Evolutionary conservation across 2,797 vertebrate species (phyloP).

Genomic region (Craterocephalus amniculus): DNA sequence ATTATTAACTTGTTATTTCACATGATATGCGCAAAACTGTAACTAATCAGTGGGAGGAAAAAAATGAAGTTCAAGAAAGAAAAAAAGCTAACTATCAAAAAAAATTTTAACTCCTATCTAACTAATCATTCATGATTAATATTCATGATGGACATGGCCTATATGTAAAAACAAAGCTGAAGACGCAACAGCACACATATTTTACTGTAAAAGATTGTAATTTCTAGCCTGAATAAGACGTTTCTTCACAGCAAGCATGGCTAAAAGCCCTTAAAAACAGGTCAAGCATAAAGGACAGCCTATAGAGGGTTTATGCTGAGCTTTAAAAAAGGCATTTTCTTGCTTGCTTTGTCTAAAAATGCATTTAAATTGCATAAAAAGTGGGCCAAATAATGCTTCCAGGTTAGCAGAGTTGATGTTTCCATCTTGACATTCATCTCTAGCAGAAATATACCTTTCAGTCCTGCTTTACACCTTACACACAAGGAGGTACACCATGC

Average conservation of each 20-base stretch:
- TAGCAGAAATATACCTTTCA: conserved; percentile 20
- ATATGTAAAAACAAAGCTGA: neutral
- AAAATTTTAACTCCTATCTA: neutral
- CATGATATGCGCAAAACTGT: too few relatives aligned
- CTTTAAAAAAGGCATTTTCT: conserved; percentile 28
- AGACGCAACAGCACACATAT: neutral
- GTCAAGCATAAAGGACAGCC: conserved; percentile 19
- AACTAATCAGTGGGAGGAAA: too few relatives aligned
- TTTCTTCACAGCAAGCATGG: neutral
- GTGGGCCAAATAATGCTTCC: conserved; percentile 31
- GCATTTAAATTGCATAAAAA: conserved; percentile 53
- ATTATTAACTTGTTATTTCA: too few relatives aligned
- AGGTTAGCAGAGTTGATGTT: conserved; percentile 24
- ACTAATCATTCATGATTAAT: conserved; percentile 15
- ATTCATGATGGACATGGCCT: neutral
- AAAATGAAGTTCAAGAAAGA: too few relatives aligned
- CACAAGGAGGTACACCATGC: conserved; percentile 18
- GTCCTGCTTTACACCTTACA: conserved; percentile 33
- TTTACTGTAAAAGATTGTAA: conserved; percentile 2
- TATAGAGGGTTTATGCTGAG: conserved; percentile 21
- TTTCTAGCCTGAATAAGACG: neutral
- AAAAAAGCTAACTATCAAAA: too few relatives aligned
- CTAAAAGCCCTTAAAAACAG: conserved; percentile 25
- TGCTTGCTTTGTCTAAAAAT: conserved; percentile 33
- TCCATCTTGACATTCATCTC: conserved; percentile 43